Base-by-base conservation (phyloP, 2,797 vertebrate species). In the Loriculus beryllinus region DNA sequence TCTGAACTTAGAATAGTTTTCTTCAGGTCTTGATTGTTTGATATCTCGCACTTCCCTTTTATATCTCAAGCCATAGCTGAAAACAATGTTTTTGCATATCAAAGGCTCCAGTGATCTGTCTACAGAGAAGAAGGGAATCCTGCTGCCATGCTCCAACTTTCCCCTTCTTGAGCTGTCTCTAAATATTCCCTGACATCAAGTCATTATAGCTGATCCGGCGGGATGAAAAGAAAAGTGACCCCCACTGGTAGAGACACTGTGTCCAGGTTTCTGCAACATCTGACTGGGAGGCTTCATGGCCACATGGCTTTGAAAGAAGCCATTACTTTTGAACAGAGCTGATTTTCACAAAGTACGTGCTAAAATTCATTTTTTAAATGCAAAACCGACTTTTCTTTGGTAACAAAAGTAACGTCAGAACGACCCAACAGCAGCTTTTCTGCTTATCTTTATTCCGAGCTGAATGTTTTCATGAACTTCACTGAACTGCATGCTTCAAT, bases 71-170 rank as follows among this genome's bases (percentile, higher is more conserved):
- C 90, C 95, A 95, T 84, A 88, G 93, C 93, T 96, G 97, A 97
- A 97, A 98, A 97, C 97, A 98, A 74, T 97, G 97, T 96, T 97
- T 98, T 97, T 98, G 96, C 96, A 98, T 98, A 97, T 97, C 96
- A 98, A 99, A 98, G 96, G 95, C 96, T 97, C 90, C 97, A 97
- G 89, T 95, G 97, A 98, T 97, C 86, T 96, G 97, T 97, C 97
- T 96, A 94, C 87, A 82, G 88, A 96, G 96, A 95, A 96, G 97
- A 97, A 94, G 96, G 97, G 96, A 92, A 98, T 96, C 96, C 96
- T 97, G 91, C 54, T 96, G 96, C 93, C 78, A 85, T 96, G 91
- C 93, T 97, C 90, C 82, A 95, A 95, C 94, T 96, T 93, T 60
- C 76, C 84, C 82, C 81, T 96, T 92, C 97, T 94, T 92, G 93